Percentiles rank a stretch among this genome's conserved stretches.
Conservation (phyloP, 2,113 vertebrate species). For the Blennius ocellaris region DNA sequence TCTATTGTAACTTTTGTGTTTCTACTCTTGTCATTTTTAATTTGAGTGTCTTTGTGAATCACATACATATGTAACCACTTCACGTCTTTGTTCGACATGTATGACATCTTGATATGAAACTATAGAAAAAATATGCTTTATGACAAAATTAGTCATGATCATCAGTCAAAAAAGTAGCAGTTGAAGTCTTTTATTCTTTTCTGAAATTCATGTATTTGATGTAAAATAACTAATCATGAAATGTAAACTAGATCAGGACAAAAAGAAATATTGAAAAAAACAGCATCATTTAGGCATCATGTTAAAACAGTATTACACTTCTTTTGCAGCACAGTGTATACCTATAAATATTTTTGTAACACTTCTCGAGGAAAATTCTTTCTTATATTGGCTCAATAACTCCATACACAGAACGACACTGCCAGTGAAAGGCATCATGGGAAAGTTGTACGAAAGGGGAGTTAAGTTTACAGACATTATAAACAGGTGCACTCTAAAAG, state of each 20-base stretch:
- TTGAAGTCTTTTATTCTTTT: conserved; percentile 38
- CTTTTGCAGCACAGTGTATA: conserved; percentile 22
- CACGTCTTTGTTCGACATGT: too few relatives aligned
- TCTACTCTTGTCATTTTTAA: too few relatives aligned
- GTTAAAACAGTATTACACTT: conserved; percentile 8
- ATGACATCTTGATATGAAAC: too few relatives aligned
- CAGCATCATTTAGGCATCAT: not conserved
- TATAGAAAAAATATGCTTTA: too few relatives aligned
- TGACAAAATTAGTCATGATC: too few relatives aligned
- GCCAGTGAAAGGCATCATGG: conserved; percentile 40
- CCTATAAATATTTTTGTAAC: conserved; percentile 15
- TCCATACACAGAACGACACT: not conserved
- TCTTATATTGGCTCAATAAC: conserved; percentile 25
- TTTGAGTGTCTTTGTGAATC: too few relatives aligned
- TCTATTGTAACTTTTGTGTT: too few relatives aligned
- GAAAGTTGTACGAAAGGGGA: conserved; percentile 11
- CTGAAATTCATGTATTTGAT: conserved; percentile 50
- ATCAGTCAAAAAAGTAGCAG: too few relatives aligned
- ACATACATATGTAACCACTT: too few relatives aligned
- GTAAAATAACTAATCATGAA: conserved; percentile 33
- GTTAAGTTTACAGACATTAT: conserved; percentile 6
- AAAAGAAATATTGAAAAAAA: conserved; percentile 44
- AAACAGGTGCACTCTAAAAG: conserved; percentile 25
- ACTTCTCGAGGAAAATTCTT: conserved; percentile 11
- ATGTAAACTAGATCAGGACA: conserved; percentile 16